Evolutionary conservation across 2,888 invertebrate genomes (phyloP).

Genomic region (Sarcophaga rosellei): DNA sequence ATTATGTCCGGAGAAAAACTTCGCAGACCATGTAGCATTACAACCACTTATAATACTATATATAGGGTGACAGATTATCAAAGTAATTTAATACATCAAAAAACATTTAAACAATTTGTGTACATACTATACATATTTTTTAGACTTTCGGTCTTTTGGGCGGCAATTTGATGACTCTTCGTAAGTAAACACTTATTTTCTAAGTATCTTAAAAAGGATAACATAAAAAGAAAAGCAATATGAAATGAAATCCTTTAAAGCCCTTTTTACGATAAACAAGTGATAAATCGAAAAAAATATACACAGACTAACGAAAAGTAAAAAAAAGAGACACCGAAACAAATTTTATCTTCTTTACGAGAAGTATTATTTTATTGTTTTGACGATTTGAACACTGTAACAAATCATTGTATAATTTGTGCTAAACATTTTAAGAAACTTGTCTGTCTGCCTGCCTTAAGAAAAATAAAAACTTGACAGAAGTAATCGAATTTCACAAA

Average conservation of each 20-base stretch:
- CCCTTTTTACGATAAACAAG: conserved; percentile 29
- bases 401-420: not conserved
- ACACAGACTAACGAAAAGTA: not conserved
- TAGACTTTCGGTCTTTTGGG: conserved; percentile 6
- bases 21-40: not conserved
- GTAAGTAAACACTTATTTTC: conserved; percentile 26
- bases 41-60: not conserved
- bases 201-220: conserved; percentile 5
- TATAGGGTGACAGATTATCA: not conserved
- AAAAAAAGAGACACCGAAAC: not conserved
- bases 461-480: not conserved
- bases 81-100: conserved; percentile 15
- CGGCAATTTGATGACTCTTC: conserved; percentile 38
- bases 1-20: no score
- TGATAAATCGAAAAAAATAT: conserved; percentile 18
- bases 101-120: conserved; percentile 1
- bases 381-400: not conserved
- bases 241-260: conserved; percentile 10
- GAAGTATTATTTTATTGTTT: not conserved
- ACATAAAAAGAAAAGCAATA: not conserved
- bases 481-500: not conserved
- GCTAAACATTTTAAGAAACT: not conserved
- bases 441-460: not conserved
- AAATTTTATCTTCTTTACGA: not conserved
- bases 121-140: not conserved